Conservation (phyloP, 2,113 vertebrate species). For the Nerophis ophidion region DNA sequence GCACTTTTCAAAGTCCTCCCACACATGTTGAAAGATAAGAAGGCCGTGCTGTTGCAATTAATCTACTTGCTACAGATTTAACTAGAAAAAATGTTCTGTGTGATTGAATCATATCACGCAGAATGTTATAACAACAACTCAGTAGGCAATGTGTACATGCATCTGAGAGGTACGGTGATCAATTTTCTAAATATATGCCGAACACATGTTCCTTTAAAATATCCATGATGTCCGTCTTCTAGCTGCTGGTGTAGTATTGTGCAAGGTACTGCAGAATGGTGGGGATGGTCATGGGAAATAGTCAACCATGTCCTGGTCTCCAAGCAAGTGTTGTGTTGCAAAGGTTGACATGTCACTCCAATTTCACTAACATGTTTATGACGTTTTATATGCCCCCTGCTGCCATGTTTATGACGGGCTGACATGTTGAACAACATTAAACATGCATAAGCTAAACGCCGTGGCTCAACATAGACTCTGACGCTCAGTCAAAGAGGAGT, state of each 20-base stretch:
- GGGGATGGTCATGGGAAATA: slow-evolving; percentile 22
- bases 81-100: slow-evolving; percentile 11
- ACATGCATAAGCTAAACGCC: slow-evolving; percentile 65
- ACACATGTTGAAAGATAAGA: slow-evolving; percentile 54
- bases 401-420: slow-evolving; percentile 68
- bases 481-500: slow-evolving; percentile 29
- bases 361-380: slow-evolving; percentile 69
- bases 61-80: slow-evolving; percentile 27
- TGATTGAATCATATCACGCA: neutral
- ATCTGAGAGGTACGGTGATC: too few species aligned
- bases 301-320: slow-evolving; percentile 32
- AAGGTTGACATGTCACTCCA: slow-evolving; percentile 64
- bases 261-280: slow-evolving; percentile 27
- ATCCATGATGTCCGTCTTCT: slow-evolving; percentile 4
- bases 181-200: too few species aligned
- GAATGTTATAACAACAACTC: neutral
- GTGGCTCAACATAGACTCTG: slow-evolving; percentile 40
- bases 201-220: neutral
- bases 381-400: slow-evolving; percentile 67
- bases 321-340: slow-evolving; percentile 67
- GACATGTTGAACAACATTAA: slow-evolving; percentile 74
- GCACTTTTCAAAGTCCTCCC: slow-evolving; percentile 52
- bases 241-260: slow-evolving; percentile 33
- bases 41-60: slow-evolving; percentile 30
- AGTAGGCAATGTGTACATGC: neutral